Evolutionary conservation across 2,888 invertebrate genomes (phyloP).

Genomic region (Adelphocoris suturalis): DNA sequence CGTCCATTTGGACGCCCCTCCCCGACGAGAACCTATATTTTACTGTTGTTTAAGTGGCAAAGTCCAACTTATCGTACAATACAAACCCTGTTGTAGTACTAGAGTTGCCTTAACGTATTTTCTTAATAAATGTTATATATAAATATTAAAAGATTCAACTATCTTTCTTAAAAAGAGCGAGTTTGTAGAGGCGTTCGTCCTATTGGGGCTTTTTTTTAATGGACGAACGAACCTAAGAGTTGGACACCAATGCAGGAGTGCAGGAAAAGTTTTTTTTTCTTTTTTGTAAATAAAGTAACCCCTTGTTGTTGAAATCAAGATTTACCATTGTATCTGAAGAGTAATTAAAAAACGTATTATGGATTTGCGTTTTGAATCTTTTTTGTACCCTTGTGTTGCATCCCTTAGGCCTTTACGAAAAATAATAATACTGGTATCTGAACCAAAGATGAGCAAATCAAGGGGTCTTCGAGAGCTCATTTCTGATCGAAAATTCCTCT

Average conservation of each 20-base stretch:
- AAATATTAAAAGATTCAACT: conserved; percentile 8
- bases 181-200: neutral
- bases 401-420: too few relatives aligned
- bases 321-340: conserved; percentile 35
- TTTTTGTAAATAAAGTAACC: conserved; percentile 39
- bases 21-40: conserved; percentile 37
- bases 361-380: neutral
- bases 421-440: too few relatives aligned
- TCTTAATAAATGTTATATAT: conserved; percentile 48
- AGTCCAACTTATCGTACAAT: conserved; percentile 28
- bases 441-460: too few relatives aligned
- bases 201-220: neutral
- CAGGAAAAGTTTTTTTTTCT: neutral
- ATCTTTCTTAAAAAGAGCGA: conserved; percentile 15
- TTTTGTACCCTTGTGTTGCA: too few relatives aligned
- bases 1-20: conserved; percentile 8
- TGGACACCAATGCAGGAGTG: neutral
- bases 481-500: too few relatives aligned
- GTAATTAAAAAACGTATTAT: neutral
- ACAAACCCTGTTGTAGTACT: conserved; percentile 22
- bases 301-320: conserved; percentile 23
- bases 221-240: neutral
- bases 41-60: conserved; percentile 38
- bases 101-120: conserved; percentile 50
- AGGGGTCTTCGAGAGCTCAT: too few relatives aligned